Evolutionary conservation across 2,113 vertebrate species (phyloP).

Genomic region (Amphiprion percula): DNA sequence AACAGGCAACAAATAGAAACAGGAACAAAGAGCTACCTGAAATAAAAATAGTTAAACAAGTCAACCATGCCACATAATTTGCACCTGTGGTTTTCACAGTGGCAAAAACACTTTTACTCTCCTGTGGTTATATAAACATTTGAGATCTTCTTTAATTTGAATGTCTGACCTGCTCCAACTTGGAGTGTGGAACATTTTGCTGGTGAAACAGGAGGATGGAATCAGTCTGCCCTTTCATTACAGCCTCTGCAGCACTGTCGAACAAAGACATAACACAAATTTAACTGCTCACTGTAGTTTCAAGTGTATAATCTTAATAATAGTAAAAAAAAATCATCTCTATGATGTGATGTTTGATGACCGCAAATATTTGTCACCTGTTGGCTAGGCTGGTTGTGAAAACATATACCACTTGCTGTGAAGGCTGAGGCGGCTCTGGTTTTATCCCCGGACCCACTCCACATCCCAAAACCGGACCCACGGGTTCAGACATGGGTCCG

Average conservation of each 20-base stretch:
- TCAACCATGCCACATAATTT: constrained; percentile 20
- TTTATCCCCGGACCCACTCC: constrained; percentile 79
- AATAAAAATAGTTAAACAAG: constrained; percentile 69
- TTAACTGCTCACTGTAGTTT: background rate
- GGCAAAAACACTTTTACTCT: constrained; percentile 8
- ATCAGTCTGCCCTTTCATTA: constrained; percentile 93
- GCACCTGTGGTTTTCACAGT: constrained; percentile 42
- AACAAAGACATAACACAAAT: constrained; percentile 38
- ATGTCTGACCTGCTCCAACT: constrained; percentile 91
- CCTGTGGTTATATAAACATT: background rate
- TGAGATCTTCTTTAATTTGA: background rate
- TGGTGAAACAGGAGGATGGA: constrained; percentile 97
- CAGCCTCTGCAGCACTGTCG: constrained; percentile 94
- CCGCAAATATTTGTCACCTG: constrained; percentile 86
- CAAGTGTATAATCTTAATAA: background rate
- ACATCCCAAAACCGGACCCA: constrained; percentile 80
- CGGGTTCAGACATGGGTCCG: constrained; percentile 84
- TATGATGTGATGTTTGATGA: background rate
- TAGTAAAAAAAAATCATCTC: background rate
- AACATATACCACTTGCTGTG: constrained; percentile 93
- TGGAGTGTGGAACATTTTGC: constrained; percentile 93
- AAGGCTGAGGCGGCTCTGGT: constrained; percentile 84
- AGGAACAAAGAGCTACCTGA: constrained; percentile 59
- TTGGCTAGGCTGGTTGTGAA: constrained; percentile 97
- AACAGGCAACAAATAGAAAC: constrained; percentile 44